These are phyloP conservation scores for Tragulus kanchil DNA, from an alignment of 2,113 vertebrate genomes.

Conservation along the genomic window DNA sequence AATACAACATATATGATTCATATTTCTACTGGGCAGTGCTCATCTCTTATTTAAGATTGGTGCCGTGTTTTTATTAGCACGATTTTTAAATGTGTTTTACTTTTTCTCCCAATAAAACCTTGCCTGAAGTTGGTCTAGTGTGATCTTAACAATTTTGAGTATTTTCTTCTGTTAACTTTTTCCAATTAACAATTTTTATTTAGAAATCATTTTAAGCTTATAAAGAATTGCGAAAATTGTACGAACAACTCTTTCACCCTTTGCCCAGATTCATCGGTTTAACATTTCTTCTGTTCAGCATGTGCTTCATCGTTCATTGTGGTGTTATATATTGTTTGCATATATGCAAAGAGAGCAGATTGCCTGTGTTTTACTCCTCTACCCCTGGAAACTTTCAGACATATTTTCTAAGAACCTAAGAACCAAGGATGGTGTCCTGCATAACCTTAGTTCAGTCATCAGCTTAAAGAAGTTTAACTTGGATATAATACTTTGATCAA, in stretches of 20 bases:
- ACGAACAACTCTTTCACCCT: neutral
- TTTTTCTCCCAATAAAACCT: neutral
- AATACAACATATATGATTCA: neutral
- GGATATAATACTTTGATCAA: neutral
- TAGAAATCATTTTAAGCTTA: constrained; percentile 3
- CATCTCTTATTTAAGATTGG: constrained; percentile 12
- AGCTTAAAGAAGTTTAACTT: constrained; percentile 32
- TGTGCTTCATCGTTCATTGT: constrained; percentile 39
- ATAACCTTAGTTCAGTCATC: neutral
- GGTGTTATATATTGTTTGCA: constrained; percentile 11
- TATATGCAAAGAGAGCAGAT: neutral
- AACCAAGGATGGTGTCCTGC: neutral
- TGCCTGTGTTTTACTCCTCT: neutral
- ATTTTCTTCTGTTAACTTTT: constrained; percentile 6
- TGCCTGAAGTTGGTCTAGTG: neutral
- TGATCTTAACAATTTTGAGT: neutral
- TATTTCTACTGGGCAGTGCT: constrained; percentile 13
- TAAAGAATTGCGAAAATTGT: constrained; percentile 38
- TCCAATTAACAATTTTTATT: neutral
- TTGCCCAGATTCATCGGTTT: neutral
- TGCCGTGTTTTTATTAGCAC: constrained; percentile 9
- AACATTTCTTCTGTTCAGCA: neutral
- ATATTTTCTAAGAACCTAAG: constrained; percentile 13
- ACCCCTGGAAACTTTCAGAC: neutral
- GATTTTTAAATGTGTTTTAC: neutral